Evolutionary conservation across 2,888 invertebrate genomes (phyloP).

Genomic region (Vandiemenella viatica): DNA sequence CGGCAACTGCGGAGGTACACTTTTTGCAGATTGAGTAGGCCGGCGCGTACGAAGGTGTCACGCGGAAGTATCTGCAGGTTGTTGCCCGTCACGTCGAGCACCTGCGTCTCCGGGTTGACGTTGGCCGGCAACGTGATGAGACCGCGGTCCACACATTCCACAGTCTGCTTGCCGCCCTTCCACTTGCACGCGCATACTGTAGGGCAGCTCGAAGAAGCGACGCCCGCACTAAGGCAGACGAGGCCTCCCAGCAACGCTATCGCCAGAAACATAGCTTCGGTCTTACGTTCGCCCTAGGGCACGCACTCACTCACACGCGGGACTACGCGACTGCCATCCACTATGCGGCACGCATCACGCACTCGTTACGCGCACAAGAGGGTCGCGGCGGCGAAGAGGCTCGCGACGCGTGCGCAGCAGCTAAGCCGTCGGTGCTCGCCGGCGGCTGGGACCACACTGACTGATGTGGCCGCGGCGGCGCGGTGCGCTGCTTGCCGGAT

Average conservation of each 20-base stretch:
- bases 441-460: background rate
- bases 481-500: too few relatives aligned
- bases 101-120: constrained; percentile 79
- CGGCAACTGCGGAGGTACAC: constrained; percentile 71
- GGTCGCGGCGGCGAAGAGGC: too few relatives aligned
- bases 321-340: too few relatives aligned
- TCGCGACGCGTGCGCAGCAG: too few relatives aligned
- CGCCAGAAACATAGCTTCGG: too few relatives aligned
- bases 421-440: background rate
- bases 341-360: too few relatives aligned
- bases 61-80: constrained; percentile 68
- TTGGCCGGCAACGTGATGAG: constrained; percentile 73
- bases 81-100: constrained; percentile 77
- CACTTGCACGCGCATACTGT: constrained; percentile 78
- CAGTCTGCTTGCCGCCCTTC: constrained; percentile 87
- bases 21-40: constrained; percentile 72
- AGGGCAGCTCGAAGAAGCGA: constrained; percentile 40
- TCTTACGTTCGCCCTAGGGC: too few relatives aligned
- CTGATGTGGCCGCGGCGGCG: background rate
- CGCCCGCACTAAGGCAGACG: constrained; percentile 1
- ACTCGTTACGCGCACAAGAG: too few relatives aligned
- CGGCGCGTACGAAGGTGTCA: constrained; percentile 66
- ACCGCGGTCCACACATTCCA: constrained; percentile 72
- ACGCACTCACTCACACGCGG: too few relatives aligned
- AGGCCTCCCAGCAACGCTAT: background rate